Evolutionary conservation across 2,888 invertebrate genomes (phyloP).

Genomic region (Rhagophthalmus giganteus): DNA sequence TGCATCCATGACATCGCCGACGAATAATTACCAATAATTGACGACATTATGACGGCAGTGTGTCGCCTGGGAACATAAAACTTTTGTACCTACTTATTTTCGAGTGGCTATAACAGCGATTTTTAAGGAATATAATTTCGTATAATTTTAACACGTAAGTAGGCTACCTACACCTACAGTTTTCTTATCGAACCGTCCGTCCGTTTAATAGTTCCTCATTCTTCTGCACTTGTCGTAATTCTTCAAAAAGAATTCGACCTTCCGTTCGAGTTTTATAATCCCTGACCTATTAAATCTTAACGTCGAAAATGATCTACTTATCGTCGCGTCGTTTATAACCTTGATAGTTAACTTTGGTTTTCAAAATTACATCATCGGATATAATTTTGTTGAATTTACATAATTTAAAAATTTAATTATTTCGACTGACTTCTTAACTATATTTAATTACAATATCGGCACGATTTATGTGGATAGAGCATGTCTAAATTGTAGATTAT

Average conservation of each 20-base stretch:
- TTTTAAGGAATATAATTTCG: too few relatives aligned
- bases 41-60: too few relatives aligned
- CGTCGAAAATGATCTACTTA: slow-evolving; percentile 13
- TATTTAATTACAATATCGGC: not conserved
- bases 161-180: slow-evolving; percentile 14
- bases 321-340: not conserved
- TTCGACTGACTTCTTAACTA: too few relatives aligned
- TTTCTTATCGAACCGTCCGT: slow-evolving; percentile 19
- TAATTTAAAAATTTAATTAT: not conserved
- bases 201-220: slow-evolving; percentile 26
- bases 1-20: too few relatives aligned
- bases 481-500: not conserved
- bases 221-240: slow-evolving; percentile 4
- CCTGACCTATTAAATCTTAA: slow-evolving; percentile 18
- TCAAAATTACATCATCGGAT: not conserved
- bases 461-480: not conserved
- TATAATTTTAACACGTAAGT: too few relatives aligned
- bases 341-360: not conserved
- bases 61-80: too few relatives aligned
- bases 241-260: slow-evolving; percentile 18
- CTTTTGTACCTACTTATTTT: too few relatives aligned
- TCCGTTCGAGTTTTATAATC: slow-evolving; percentile 13
- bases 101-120: too few relatives aligned
- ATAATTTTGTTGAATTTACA: not conserved
- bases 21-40: too few relatives aligned